Percentiles rank a stretch among this genome's conserved stretches.
phyloP scores from a whole-genome alignment of 1,140 invertebrate genomes.

The Hestina assimilis region DNA sequence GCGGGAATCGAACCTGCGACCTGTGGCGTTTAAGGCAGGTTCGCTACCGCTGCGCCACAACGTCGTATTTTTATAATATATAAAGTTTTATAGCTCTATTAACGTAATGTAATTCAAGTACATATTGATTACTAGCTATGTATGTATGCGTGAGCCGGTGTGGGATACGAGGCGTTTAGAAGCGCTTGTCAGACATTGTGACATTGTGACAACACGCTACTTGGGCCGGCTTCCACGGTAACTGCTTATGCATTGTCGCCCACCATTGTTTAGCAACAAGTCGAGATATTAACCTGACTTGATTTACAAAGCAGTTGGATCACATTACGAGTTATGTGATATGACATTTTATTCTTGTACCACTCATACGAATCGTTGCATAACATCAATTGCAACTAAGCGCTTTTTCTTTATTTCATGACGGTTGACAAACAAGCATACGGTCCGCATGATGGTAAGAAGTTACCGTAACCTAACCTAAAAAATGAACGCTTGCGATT shows the following conservation, averaged over 20 bases:
- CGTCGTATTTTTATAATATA: too few species aligned
- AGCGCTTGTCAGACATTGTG: slow-evolving; percentile 10
- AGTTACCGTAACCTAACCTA: too few species aligned
- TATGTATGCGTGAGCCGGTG: neutral
- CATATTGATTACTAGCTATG: too few species aligned
- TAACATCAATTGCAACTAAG: neutral
- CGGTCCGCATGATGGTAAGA: too few species aligned
- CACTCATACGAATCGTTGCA: neutral
- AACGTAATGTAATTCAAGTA: too few species aligned
- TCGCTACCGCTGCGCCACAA: too few species aligned
- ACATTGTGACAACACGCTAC: slow-evolving; percentile 54
- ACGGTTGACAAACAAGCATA: too few species aligned
- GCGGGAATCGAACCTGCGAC: too few species aligned
- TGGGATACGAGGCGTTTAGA: neutral
- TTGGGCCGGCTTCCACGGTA: slow-evolving; percentile 31
- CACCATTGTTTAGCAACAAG: slow-evolving; percentile 42
- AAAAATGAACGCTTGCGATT: too few species aligned
- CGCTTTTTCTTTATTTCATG: too few species aligned
- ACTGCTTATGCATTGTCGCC: slow-evolving; percentile 36
- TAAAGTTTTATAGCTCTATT: too few species aligned
- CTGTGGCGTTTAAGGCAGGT: too few species aligned
- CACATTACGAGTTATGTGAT: neutral
- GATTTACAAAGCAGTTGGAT: neutral
- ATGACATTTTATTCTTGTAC: neutral
- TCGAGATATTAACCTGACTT: slow-evolving; percentile 29